Conservation (phyloP, 2,113 vertebrate species). For the Regulus satrapa region DNA sequence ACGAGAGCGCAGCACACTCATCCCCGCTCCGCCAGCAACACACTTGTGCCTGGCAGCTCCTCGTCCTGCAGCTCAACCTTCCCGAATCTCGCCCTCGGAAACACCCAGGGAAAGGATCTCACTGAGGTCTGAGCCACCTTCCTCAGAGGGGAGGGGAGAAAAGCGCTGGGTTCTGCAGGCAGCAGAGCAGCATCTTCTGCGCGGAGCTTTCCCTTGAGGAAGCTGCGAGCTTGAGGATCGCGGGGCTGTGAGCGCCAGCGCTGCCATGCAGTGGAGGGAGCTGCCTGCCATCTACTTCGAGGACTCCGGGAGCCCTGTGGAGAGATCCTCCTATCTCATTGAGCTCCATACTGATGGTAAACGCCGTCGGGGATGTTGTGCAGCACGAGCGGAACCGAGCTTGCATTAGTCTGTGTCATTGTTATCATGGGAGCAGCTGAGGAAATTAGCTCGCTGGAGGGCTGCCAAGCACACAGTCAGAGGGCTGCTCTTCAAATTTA, state of each 20-base stretch:
- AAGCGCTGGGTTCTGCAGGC: not conserved
- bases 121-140: not conserved
- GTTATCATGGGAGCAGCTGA: slow-evolving; percentile 64
- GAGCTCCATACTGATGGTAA: slow-evolving; percentile 13
- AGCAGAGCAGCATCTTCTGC: not conserved
- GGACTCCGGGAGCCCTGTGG: not conserved
- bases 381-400: not conserved
- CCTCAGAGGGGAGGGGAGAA: slow-evolving; percentile 17
- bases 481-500: slow-evolving; percentile 46
- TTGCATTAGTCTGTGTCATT: slow-evolving; percentile 62
- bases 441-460: slow-evolving; percentile 64
- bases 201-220: not conserved
- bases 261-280: slow-evolving; percentile 26
- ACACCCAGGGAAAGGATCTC: not conserved
- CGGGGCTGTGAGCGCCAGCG: not conserved
- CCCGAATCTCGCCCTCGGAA: not conserved
- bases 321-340: slow-evolving; percentile 44
- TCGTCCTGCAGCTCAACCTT: not conserved
- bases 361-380: slow-evolving; percentile 34
- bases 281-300: not conserved
- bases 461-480: slow-evolving; percentile 58
- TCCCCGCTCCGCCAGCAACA: not conserved
- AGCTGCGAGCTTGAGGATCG: not conserved
- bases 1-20: not conserved
- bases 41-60: not conserved